Percentiles rank a stretch among this genome's conserved stretches.
Evolutionary conservation across 2,888 invertebrate genomes (phyloP).

Genomic region (Xylocampa areola): DNA sequence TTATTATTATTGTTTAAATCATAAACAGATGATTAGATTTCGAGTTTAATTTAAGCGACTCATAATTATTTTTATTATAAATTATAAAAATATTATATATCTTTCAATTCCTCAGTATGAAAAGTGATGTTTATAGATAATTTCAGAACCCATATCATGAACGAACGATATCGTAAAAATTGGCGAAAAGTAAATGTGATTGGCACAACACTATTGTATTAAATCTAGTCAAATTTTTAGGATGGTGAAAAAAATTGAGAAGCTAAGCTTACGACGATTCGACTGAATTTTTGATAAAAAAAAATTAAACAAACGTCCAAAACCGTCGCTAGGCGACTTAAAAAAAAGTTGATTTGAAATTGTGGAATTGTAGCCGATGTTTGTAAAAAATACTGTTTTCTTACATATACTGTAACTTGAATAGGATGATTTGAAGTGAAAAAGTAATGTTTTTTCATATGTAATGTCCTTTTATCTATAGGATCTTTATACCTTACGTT

Average conservation of each 20-base stretch:
- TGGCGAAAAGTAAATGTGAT: conserved; percentile 76
- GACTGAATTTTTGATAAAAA: conserved; percentile 84
- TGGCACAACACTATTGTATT: conserved; percentile 81
- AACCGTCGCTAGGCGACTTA: conserved; percentile 84
- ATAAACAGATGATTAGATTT: conserved; percentile 77
- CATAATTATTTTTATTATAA: conserved; percentile 77
- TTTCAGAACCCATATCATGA: conserved; percentile 65
- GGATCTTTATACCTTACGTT: conserved; percentile 88
- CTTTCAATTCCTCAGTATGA: conserved; percentile 83
- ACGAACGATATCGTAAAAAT: conserved; percentile 66
- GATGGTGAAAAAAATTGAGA: conserved; percentile 69
- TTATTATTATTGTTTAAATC: conserved; percentile 88
- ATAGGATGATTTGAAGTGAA: conserved; percentile 78
- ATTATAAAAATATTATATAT: conserved; percentile 76
- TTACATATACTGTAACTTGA: conserved; percentile 80
- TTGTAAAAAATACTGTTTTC: conserved; percentile 70
- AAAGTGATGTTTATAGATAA: conserved; percentile 74
- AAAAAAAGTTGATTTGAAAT: conserved; percentile 83
- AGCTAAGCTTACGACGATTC: conserved; percentile 82
- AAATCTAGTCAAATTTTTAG: conserved; percentile 89
- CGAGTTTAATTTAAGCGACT: conserved; percentile 76
- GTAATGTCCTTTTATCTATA: conserved; percentile 86
- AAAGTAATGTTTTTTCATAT: conserved; percentile 76
- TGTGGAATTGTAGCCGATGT: conserved; percentile 85
- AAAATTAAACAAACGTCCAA: conserved; percentile 82